Evolutionary conservation across 2,797 vertebrate genomes (phyloP).

Genomic region (Macroramphosus scolopax): DNA sequence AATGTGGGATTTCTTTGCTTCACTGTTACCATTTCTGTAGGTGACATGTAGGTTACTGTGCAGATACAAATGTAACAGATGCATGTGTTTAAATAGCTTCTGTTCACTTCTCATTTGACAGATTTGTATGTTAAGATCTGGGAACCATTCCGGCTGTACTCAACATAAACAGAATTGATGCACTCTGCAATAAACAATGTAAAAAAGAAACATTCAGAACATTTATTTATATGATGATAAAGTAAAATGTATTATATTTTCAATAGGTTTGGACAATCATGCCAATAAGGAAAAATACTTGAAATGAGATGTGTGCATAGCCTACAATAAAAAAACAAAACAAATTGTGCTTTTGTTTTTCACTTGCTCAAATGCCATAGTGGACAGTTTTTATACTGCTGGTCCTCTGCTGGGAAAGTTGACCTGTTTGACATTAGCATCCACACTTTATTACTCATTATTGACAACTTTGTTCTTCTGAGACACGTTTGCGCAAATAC

Average conservation of each 20-base stretch:
- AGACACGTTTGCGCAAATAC: too few species aligned
- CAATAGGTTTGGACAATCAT: constrained; percentile 59
- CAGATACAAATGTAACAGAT: constrained; percentile 43
- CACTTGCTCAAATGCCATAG: too few species aligned
- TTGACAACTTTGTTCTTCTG: too few species aligned
- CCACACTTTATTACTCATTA: too few species aligned
- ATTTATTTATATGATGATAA: constrained; percentile 43
- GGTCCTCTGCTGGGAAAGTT: too few species aligned
- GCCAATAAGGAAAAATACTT: constrained; percentile 28
- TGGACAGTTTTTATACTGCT: too few species aligned
- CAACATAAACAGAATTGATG: constrained; percentile 18
- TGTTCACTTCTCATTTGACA: constrained; percentile 24
- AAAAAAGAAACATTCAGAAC: constrained; percentile 15
- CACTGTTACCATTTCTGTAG: constrained; percentile 55
- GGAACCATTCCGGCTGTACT: constrained; percentile 20
- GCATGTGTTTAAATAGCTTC: constrained; percentile 32
- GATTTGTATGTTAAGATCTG: constrained; percentile 22
- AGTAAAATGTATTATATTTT: constrained; percentile 53
- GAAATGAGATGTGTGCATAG: constrained; percentile 24
- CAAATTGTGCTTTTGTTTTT: constrained; percentile 8
- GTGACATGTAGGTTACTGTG: constrained; percentile 48
- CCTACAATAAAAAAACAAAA: constrained; percentile 43
- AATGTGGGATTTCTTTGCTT: constrained; percentile 43
- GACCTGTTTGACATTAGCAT: too few species aligned
- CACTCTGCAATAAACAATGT: constrained; percentile 14